These are phyloP conservation scores for Balaeniceps rex DNA, from an alignment of 2,113 vertebrate species.

Conservation along the genomic window DNA sequence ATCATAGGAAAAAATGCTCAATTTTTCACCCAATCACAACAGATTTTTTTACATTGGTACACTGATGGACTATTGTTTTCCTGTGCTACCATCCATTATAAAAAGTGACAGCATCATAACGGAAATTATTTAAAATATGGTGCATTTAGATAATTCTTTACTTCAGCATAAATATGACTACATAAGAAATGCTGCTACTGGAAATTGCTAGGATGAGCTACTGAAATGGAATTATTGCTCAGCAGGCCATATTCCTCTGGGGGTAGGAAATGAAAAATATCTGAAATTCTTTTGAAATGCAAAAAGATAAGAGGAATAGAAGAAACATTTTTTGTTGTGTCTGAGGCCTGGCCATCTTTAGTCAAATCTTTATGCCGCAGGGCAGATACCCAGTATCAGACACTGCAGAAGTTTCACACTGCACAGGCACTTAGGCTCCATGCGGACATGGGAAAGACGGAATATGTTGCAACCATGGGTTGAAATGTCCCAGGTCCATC, in stretches of 20 bases:
- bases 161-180: neutral
- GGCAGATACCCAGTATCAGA: neutral
- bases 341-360: neutral
- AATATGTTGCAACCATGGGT: neutral
- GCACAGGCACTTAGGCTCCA: neutral
- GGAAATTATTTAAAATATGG: slow-evolving; percentile 51
- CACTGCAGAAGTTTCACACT: neutral
- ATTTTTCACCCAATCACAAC: slow-evolving; percentile 35
- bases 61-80: slow-evolving; percentile 36
- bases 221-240: neutral
- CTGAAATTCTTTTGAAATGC: neutral
- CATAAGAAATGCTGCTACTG: neutral
- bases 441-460: neutral
- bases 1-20: slow-evolving; percentile 30
- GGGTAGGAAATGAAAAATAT: neutral
- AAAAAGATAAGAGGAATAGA: neutral
- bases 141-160: slow-evolving; percentile 33
- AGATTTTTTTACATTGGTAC: slow-evolving; percentile 7
- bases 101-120: slow-evolving; percentile 40
- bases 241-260: neutral
- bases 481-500: neutral
- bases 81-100: slow-evolving; percentile 5
- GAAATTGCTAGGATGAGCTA: neutral
- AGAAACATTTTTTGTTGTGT: neutral
- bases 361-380: neutral